These are phyloP conservation scores for Phylloscopus collybita DNA, from an alignment of 2,797 vertebrate genomes.

Conservation along the genomic window DNA sequence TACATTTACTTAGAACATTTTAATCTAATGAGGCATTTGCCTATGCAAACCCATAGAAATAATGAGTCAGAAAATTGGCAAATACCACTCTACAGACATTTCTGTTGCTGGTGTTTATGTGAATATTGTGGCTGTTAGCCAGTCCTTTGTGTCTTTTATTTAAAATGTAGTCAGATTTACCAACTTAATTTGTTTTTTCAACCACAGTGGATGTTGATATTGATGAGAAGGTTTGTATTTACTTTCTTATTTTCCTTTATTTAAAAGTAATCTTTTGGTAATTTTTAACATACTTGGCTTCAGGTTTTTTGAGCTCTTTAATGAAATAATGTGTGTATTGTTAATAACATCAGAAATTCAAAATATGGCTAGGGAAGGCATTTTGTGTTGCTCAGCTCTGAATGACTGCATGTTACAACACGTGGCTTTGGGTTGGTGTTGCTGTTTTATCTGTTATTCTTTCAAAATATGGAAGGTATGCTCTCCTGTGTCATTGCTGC, in stretches of 20 bases:
- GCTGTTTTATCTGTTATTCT: neutral
- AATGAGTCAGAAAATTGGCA: conserved; percentile 2
- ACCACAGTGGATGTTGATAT: neutral
- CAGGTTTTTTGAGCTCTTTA: neutral
- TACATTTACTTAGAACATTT: conserved; percentile 5
- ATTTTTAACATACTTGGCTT: neutral
- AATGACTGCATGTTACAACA: neutral
- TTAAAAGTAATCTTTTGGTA: neutral
- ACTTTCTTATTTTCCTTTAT: neutral
- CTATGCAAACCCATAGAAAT: conserved; percentile 11
- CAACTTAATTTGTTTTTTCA: neutral
- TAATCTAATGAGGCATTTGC: conserved; percentile 40
- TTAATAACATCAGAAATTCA: neutral
- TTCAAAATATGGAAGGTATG: neutral
- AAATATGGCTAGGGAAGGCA: neutral
- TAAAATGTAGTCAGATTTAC: neutral
- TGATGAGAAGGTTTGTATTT: neutral
- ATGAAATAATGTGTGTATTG: neutral
- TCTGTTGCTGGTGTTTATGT: neutral
- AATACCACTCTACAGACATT: neutral
- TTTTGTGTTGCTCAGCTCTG: neutral
- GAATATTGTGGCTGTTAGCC: neutral
- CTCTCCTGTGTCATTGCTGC: neutral
- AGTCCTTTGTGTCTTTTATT: neutral
- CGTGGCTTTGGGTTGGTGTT: neutral